phyloP scores from a whole-genome alignment of 2,888 invertebrate species.

The Corythucha ciliata region DNA sequence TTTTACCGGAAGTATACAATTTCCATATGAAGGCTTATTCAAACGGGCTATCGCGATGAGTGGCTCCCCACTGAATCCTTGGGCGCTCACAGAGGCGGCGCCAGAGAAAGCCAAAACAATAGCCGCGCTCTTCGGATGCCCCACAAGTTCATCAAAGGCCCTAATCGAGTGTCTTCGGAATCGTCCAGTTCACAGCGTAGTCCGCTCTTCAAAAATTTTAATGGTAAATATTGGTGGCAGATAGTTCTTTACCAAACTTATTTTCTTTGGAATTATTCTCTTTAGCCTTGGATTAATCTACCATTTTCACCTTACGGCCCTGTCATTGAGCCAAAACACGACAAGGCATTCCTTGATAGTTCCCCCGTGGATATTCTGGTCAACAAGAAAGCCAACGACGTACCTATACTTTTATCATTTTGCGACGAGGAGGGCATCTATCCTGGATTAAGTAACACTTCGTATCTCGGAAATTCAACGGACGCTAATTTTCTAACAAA shows the following conservation, averaged over 20 bases:
- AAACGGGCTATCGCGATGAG: slow-evolving; percentile 58
- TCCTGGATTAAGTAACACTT: slow-evolving; percentile 23
- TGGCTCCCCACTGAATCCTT: slow-evolving; percentile 56
- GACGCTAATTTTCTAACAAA: neutral
- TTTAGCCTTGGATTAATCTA: slow-evolving; percentile 51
- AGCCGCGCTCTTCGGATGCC: slow-evolving; percentile 54
- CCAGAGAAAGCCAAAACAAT: slow-evolving; percentile 55
- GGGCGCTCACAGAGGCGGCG: slow-evolving; percentile 50
- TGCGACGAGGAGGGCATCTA: slow-evolving; percentile 19
- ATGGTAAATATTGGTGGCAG: too few species aligned
- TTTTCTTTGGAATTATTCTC: too few species aligned
- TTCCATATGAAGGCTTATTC: slow-evolving; percentile 52
- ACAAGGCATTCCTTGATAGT: slow-evolving; percentile 14
- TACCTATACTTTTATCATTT: slow-evolving; percentile 18
- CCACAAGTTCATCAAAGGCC: slow-evolving; percentile 45
- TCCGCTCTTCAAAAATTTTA: too few species aligned
- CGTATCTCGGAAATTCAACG: too few species aligned
- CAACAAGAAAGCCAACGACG: slow-evolving; percentile 9
- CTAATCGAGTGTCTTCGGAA: slow-evolving; percentile 56
- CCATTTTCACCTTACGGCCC: slow-evolving; percentile 66
- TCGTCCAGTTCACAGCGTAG: slow-evolving; percentile 52
- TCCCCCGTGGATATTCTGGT: slow-evolving; percentile 9
- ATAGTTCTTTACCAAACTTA: too few species aligned
- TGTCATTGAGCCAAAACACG: slow-evolving; percentile 49
- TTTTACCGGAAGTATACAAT: neutral